Percentiles rank a stretch among this genome's conserved stretches.
phyloP scores from a whole-genome alignment of 2,113 vertebrate species.

The Megaceryle torquata region DNA sequence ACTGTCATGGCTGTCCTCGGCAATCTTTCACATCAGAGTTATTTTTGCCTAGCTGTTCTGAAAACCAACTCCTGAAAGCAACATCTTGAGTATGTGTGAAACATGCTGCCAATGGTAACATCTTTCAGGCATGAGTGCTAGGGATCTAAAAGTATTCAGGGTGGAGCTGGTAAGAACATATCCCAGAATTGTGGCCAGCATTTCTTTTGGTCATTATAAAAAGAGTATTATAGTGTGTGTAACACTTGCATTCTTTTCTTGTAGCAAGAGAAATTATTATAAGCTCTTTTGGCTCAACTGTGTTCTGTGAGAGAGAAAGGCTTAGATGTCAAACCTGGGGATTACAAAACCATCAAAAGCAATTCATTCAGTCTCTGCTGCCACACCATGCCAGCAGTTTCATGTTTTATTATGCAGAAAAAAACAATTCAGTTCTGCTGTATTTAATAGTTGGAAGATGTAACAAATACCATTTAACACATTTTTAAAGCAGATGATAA shows the following conservation, averaged over 20 bases:
- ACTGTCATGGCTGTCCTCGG: neutral
- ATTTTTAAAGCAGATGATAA: neutral
- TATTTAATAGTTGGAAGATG: neutral
- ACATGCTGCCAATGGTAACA: neutral
- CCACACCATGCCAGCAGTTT: neutral
- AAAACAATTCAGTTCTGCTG: neutral
- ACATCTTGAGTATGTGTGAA: neutral
- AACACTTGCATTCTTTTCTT: neutral
- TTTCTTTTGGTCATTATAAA: neutral
- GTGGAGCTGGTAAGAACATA: neutral
- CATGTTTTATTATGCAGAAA: neutral
- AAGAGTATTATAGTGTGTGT: neutral
- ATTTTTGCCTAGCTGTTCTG: neutral
- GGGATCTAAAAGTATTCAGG: neutral
- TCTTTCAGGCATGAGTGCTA: neutral
- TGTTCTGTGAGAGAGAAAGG: neutral
- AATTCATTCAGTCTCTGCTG: neutral
- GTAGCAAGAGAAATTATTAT: neutral
- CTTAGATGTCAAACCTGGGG: neutral
- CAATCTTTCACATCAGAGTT: neutral
- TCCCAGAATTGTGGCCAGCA: neutral
- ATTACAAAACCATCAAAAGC: neutral
- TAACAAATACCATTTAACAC: neutral
- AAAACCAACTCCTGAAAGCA: neutral
- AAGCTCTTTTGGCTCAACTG: neutral